These are phyloP conservation scores for Micrastur ruficollis DNA, from an alignment of 2,797 vertebrate species.

Conservation along the genomic window DNA sequence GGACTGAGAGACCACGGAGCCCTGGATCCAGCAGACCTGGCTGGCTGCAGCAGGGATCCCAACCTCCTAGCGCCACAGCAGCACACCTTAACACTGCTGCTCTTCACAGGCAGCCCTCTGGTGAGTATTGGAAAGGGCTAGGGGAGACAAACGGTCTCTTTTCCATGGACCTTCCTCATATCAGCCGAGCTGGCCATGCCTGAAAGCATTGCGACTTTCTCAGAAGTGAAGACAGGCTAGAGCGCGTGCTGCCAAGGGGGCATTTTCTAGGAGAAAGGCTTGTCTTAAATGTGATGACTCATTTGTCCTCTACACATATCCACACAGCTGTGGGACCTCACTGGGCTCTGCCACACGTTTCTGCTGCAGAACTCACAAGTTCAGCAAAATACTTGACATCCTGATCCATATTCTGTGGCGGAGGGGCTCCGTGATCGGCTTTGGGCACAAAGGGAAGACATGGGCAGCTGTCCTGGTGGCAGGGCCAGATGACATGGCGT, in stretches of 20 bases:
- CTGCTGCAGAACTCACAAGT: slow-evolving; percentile 78
- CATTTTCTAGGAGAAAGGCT: not conserved
- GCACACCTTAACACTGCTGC: not conserved
- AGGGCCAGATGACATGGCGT: not conserved
- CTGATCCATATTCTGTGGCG: slow-evolving; percentile 86
- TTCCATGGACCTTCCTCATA: not conserved
- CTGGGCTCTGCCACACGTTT: not conserved
- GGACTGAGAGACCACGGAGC: not conserved
- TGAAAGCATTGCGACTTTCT: not conserved
- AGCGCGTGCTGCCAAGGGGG: not conserved
- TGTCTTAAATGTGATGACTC: not conserved
- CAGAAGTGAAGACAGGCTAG: not conserved
- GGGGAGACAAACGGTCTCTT: not conserved
- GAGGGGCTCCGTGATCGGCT: slow-evolving; percentile 80
- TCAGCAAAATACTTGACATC: slow-evolving; percentile 83
- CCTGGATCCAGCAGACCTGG: not conserved
- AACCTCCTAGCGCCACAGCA: not conserved
- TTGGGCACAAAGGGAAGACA: not conserved
- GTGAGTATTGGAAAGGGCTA: not conserved
- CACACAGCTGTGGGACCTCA: not conserved
- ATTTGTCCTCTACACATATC: not conserved
- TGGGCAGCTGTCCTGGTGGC: not conserved
- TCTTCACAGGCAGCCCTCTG: not conserved
- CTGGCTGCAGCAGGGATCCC: not conserved
- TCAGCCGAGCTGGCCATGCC: not conserved